Base-by-base conservation (phyloP, 2,888 invertebrate genomes). In the Archaeoteleia sp. region DNA sequence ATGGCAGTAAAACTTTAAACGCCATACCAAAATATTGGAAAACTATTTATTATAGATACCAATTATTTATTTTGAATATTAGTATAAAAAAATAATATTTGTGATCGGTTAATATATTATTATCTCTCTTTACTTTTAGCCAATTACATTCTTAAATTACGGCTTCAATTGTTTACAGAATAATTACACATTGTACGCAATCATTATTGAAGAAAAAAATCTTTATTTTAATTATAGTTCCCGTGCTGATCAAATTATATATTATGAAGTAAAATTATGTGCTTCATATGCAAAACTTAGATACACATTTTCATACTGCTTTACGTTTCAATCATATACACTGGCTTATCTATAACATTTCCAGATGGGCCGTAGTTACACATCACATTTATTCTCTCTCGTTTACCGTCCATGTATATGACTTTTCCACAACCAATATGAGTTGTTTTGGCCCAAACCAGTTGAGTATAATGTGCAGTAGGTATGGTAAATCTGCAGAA, bases 391-490 rank as follows among this genome's bases (percentile, higher is more conserved):
- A 79, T 79, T 14, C 76, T 77, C 62, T 78, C 40, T 34, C 40
- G 20, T 6, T 30, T 23, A 75, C 48, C 23, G 1, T 66, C 42
- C 8, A 25, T 17, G 77, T 83, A 87, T 61, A 79, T 79, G 2
- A 85, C 79, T 67, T 80, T 83, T 14, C 87, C 88, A 70, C 88
- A 88, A 5, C 88, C 88, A 14, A 88, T 77, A 27, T 75, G 71
- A 61, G 80, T 79, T 1, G 87, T 86, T 39, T 83, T 80, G 1
- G 86, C 87, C 88, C 88, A 88, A 2, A 87, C 78, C 58, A 88
- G 80, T 82, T 87, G 86, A 0, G 84, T 86, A 73, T 84, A 86
- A 72, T 86, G 86, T 1, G 84, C 85, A 20, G 69, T 73, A 2
- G 1, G 37, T 13, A 1, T 1, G 2, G 48, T 4, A 14, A 40